These are phyloP conservation scores for Motacilla alba DNA, from an alignment of 2,113 vertebrate species.

Conservation along the genomic window DNA sequence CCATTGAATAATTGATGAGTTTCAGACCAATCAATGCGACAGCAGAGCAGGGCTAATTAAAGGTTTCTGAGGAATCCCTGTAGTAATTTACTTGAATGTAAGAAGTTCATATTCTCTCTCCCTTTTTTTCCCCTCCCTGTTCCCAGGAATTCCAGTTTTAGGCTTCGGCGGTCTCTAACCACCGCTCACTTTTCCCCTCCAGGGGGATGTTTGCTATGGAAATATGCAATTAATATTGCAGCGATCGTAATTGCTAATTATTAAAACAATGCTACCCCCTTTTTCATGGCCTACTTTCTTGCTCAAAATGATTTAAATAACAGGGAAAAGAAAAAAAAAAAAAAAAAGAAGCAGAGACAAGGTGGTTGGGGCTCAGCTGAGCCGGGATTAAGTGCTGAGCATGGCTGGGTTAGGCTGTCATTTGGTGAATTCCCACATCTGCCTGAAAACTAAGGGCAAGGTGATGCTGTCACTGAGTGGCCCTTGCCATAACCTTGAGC, in stretches of 20 bases:
- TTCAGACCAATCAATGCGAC: conserved; percentile 88
- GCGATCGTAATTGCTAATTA: conserved; percentile 98
- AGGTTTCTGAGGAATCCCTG: conserved; percentile 89
- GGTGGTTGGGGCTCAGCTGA: background rate
- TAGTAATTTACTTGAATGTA: conserved; percentile 86
- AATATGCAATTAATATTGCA: conserved; percentile 99
- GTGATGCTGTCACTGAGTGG: fast-evolving
- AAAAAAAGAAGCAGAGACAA: background rate
- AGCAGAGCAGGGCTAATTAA: conserved; percentile 95
- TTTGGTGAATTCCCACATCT: background rate
- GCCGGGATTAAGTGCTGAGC: background rate
- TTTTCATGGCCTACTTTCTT: conserved; percentile 82
- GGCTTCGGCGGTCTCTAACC: conserved; percentile 80
- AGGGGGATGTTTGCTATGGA: conserved; percentile 85
- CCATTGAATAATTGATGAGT: conserved; percentile 89
- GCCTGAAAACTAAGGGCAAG: background rate
- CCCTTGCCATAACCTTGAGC: background rate
- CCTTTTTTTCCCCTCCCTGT: conserved; percentile 67
- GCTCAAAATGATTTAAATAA: conserved; percentile 84
- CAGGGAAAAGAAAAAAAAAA: conserved; percentile 58
- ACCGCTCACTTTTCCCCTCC: conserved; percentile 78
- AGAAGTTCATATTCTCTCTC: conserved; percentile 81
- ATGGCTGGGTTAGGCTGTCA: background rate
- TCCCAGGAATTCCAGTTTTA: conserved; percentile 83
- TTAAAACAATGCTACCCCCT: conserved; percentile 90